Evolutionary conservation across 2,888 invertebrate species (phyloP), one percentile per base, ranked within the genome.

Genomic region (Netelia fuscicornis): DNA sequence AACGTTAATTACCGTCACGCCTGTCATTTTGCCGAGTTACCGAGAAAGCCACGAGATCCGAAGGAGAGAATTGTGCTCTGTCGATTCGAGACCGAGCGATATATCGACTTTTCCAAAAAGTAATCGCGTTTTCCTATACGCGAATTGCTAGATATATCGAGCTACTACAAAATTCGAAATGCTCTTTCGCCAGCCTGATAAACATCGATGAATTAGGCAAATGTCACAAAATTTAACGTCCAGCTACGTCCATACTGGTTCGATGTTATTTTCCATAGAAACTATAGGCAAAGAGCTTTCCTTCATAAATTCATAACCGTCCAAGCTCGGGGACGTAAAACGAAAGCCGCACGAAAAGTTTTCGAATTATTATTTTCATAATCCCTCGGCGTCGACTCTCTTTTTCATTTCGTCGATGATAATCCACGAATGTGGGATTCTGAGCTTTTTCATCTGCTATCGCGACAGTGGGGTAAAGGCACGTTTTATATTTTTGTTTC

Each of bases 1-100:
- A 83, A 87, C 87, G 88, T 89, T 91, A 90, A 91, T 90, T 91
- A 90, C 87, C 88, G 86, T 89, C 86, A 86, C 86, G 87, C 86
- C 83, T 87, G 89, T 90, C 87, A 90, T 89, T 89, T 87, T 84
- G 67, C 83, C 85, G 70, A 81, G 86, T 83, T 68, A 3, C 25
- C 11, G 37, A 30, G 37, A 64, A 37, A 30, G 64, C 6, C n/a
- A 5, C 67, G 17, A 52, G 52, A 48, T 48, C 52, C 6, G 17
- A 23, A 8, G 52, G 30, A 44, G 30, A 6, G 62, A 48, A 13
- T 13, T 13, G 1, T 3, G 13, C 25, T 25, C 13, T 60, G 8
- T 25, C 60, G 37, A 54, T 54, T n/a, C 37, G 5, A 30, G 2
- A 13, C 30, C 37, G 5, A 37, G 37, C 1, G 30, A 37, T 6